Evolutionary conservation across 2,797 vertebrate genomes (phyloP).

Genomic region (Babyrousa celebensis): DNA sequence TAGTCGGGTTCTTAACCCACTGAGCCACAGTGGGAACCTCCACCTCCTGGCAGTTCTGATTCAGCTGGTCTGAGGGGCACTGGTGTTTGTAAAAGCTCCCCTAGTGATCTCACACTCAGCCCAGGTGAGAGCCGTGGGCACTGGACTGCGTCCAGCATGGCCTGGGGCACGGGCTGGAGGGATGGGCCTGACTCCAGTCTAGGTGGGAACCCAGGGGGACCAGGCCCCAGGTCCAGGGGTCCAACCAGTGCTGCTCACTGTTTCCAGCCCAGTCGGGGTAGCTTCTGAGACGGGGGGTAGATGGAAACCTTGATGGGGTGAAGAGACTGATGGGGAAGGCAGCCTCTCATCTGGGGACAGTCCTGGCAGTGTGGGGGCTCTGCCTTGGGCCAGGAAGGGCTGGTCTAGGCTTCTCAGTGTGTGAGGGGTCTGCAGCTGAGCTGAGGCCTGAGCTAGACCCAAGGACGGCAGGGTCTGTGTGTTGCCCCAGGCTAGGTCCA

Average conservation of each 20-base stretch:
- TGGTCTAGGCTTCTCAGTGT: rapidly evolving
- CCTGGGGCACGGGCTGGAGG: not conserved
- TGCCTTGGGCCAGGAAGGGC: not conserved
- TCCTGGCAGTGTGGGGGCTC: not conserved
- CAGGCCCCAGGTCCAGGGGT: not conserved
- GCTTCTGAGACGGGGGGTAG: not conserved
- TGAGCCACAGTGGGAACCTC: no score
- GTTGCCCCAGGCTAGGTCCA: rapidly evolving
- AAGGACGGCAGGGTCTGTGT: not conserved
- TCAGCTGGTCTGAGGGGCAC: not conserved
- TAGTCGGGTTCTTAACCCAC: no score
- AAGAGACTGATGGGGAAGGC: not conserved
- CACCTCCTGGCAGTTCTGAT: not conserved
- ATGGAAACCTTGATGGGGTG: not conserved
- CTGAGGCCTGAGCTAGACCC: not conserved
- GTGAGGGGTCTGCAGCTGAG: rapidly evolving
- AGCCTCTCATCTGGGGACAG: not conserved
- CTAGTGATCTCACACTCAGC: not conserved
- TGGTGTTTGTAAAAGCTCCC: not conserved
- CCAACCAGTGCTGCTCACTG: rapidly evolving
- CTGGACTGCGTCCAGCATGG: no score
- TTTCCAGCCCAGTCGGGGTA: not conserved
- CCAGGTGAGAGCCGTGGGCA: rapidly evolving
- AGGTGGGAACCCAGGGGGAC: rapidly evolving
- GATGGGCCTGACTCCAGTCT: not conserved